A percentile compares a stretch with the other conserved stretches of the same genome.
These are phyloP conservation scores for Centropyge bicolor DNA, from an alignment of 2,797 vertebrate species.

Conservation along the genomic window DNA sequence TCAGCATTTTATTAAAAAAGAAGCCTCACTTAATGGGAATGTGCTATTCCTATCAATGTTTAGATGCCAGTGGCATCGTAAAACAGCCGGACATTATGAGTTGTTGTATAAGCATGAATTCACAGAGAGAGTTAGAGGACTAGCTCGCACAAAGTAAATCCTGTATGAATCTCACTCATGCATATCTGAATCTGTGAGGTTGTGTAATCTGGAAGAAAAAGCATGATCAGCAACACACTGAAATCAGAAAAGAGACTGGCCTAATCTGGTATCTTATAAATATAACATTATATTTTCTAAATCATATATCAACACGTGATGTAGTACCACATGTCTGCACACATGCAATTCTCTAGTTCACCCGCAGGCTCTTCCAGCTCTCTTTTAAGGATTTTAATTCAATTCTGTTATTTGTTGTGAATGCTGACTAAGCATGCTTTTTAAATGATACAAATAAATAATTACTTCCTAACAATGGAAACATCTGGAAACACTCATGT, in stretches of 20 bases:
- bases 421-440: not conserved
- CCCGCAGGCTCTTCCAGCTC: not conserved
- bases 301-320: conserved; percentile 6
- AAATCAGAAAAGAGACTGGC: not conserved
- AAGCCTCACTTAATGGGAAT: conserved; percentile 18
- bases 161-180: conserved; percentile 6
- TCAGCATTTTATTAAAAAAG: conserved; percentile 46
- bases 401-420: not conserved
- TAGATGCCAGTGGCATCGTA: not conserved
- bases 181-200: not conserved
- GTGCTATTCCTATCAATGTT: conserved; percentile 8
- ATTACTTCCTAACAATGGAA: not conserved
- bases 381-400: not conserved
- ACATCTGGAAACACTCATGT: conserved; percentile 32
- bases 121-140: not conserved
- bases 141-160: conserved; percentile 16
- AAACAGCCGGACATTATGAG: conserved; percentile 19
- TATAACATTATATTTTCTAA: not conserved
- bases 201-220: not conserved
- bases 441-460: not conserved
- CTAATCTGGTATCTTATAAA: not conserved
- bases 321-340: not conserved
- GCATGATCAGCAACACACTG: not conserved
- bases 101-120: not conserved
- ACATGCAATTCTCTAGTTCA: not conserved